These are phyloP conservation scores for Cochlearius cochlearius DNA, from an alignment of 2,113 vertebrate species.

Conservation along the genomic window DNA sequence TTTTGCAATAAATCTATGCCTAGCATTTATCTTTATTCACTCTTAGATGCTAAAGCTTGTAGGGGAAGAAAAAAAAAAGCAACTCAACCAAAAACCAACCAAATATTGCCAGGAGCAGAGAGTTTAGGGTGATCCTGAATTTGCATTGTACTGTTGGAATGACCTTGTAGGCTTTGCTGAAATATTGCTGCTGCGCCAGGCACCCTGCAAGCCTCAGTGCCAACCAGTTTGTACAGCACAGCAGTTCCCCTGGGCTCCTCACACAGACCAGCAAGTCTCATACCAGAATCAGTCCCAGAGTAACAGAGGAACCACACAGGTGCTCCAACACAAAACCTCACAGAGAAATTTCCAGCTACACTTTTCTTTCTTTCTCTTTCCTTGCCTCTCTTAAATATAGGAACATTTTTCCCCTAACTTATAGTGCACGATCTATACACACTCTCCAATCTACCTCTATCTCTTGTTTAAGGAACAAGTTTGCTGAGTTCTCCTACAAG, in stretches of 20 bases:
- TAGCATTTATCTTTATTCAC: background rate
- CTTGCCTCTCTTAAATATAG: background rate
- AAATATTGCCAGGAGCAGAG: background rate
- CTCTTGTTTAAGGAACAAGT: background rate
- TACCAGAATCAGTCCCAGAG: background rate
- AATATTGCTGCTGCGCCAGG: background rate
- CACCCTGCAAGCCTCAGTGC: background rate
- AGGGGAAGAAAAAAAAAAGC: background rate
- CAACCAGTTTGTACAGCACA: rapidly evolving
- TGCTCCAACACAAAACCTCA: background rate
- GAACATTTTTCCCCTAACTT: background rate
- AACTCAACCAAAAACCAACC: background rate
- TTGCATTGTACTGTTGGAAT: background rate
- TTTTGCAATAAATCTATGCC: background rate
- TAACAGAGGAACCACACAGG: background rate
- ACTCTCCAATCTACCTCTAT: background rate
- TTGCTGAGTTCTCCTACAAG: background rate
- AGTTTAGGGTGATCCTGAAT: background rate
- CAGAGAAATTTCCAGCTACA: background rate
- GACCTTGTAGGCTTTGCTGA: background rate
- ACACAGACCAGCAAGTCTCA: rapidly evolving
- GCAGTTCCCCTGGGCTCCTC: background rate
- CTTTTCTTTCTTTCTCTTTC: background rate
- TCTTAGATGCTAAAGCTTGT: background rate
- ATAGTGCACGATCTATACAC: rapidly evolving